Evolutionary conservation across 2,113 vertebrate species (phyloP).

Genomic region (Lontra canadensis): DNA sequence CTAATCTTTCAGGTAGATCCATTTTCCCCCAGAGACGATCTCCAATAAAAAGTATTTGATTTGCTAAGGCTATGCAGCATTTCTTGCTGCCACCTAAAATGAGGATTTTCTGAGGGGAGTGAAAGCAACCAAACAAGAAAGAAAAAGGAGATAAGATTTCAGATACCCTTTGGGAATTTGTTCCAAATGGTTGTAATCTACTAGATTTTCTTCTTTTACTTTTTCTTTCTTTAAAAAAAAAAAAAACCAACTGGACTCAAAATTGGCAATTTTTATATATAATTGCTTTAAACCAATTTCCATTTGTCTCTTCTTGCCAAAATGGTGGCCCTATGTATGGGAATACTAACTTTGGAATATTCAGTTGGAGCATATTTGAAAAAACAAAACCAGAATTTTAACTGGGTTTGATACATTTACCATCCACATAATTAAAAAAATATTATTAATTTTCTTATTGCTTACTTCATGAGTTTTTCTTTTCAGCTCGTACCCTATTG

Average conservation of each 20-base stretch:
- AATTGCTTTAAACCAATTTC: neutral
- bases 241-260: conserved; percentile 18
- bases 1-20: conserved; percentile 79
- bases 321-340: neutral
- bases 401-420: neutral
- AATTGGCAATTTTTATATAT: neutral
- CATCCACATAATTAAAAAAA: neutral
- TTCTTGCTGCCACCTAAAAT: conserved; percentile 76
- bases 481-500: neutral
- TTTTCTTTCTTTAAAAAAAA: conserved; percentile 53
- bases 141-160: conserved; percentile 72
- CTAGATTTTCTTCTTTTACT: conserved; percentile 4
- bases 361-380: neutral
- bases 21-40: conserved; percentile 70
- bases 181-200: conserved; percentile 63
- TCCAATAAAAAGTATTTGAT: conserved; percentile 80
- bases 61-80: conserved; percentile 70
- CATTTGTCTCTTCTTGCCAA: conserved; percentile 3
- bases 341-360: neutral
- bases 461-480: neutral
- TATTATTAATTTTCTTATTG: neutral
- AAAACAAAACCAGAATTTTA: neutral
- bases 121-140: conserved; percentile 39
- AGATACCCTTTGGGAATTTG: conserved; percentile 67
- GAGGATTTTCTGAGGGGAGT: conserved; percentile 61